Evolutionary conservation across 1,140 invertebrate species (phyloP).

Genomic region (Drosophila albomicans): DNA sequence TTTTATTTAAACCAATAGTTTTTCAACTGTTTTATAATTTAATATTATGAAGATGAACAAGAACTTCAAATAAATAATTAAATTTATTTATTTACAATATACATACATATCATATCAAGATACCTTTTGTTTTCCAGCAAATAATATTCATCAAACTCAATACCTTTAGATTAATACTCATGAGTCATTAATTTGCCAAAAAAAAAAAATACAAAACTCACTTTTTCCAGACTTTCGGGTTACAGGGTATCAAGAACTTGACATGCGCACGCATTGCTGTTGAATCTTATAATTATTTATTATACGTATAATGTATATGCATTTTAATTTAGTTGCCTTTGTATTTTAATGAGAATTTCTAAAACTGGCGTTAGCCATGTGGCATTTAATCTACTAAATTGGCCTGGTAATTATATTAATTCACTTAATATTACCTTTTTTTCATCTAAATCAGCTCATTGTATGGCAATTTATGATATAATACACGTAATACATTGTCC

Average conservation of each 20-base stretch:
- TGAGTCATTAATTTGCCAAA: too few relatives aligned
- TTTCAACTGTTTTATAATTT: too few relatives aligned
- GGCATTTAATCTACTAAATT: conserved; percentile 65
- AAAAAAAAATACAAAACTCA: not conserved
- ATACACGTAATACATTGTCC: not conserved
- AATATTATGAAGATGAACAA: too few relatives aligned
- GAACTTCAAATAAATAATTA: too few relatives aligned
- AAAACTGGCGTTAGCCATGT: conserved; percentile 51
- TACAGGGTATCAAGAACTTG: conserved; percentile 12
- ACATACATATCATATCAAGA: too few relatives aligned
- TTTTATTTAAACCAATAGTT: too few relatives aligned
- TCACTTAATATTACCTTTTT: conserved; percentile 40
- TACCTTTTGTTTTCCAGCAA: too few relatives aligned
- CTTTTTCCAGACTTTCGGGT: not conserved
- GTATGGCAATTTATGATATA: conserved; percentile 19
- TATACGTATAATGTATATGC: conserved; percentile 30
- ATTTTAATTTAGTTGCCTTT: conserved; percentile 54
- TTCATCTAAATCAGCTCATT: conserved; percentile 19
- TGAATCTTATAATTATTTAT: conserved; percentile 66
- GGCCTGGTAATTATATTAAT: conserved; percentile 54
- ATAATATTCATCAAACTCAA: too few relatives aligned
- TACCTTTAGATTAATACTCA: too few relatives aligned
- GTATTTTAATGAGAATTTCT: conserved; percentile 43
- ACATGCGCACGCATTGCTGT: conserved; percentile 34
- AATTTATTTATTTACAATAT: too few relatives aligned